These are phyloP conservation scores for Cryptocephalus primarius DNA, from an alignment of 2,888 invertebrate species.

Conservation along the genomic window DNA sequence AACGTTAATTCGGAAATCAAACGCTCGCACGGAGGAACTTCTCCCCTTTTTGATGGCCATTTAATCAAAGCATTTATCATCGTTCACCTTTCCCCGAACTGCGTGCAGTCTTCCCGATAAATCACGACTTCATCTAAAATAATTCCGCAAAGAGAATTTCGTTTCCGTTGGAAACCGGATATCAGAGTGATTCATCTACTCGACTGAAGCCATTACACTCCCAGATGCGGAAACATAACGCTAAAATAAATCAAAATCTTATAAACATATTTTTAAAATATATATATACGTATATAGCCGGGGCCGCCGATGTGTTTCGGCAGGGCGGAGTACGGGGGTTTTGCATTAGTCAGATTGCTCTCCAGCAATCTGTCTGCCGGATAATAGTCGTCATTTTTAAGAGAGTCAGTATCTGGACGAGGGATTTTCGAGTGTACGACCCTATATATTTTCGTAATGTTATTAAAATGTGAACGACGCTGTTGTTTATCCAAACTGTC, in stretches of 20 bases:
- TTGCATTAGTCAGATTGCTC: conserved; percentile 36
- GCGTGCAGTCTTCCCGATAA: conserved; percentile 4
- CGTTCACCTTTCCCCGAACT: too few relatives aligned
- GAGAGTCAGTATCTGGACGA: conserved; percentile 17
- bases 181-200: conserved; percentile 20
- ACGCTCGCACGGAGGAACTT: too few relatives aligned
- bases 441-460: conserved; percentile 1
- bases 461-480: too few relatives aligned
- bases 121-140: conserved; percentile 13
- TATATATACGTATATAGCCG: conserved; percentile 10
- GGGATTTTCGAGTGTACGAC: background rate
- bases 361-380: conserved; percentile 26
- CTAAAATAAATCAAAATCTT: conserved; percentile 30
- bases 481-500: too few relatives aligned
- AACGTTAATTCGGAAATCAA: too few relatives aligned
- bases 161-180: conserved; percentile 10
- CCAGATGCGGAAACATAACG: conserved; percentile 22
- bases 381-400: conserved; percentile 38
- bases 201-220: conserved; percentile 4
- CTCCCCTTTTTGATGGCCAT: too few relatives aligned
- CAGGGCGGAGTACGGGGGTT: background rate
- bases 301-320: too few relatives aligned
- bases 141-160: conserved; percentile 9
- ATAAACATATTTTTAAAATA: conserved; percentile 30
- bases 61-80: too few relatives aligned